These are phyloP conservation scores for Liposcelis brunnea DNA, from an alignment of 2,888 invertebrate genomes.

Conservation along the genomic window DNA sequence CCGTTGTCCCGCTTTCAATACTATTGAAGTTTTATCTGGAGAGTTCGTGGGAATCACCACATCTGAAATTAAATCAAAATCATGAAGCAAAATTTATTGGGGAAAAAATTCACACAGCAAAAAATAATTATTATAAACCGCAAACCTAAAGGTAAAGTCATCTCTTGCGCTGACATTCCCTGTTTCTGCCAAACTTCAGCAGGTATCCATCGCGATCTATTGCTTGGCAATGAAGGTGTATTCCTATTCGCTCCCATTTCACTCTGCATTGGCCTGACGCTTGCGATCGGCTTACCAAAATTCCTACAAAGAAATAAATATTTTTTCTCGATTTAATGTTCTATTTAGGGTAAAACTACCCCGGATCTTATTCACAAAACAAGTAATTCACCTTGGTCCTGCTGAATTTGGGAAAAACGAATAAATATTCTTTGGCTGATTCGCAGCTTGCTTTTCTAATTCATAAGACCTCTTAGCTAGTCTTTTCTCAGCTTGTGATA, in stretches of 20 bases:
- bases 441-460: conserved; percentile 74
- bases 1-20: conserved; percentile 82
- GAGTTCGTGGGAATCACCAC: conserved; percentile 87
- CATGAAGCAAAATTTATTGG: conserved; percentile 6
- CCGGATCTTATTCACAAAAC: too few species aligned
- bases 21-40: conserved; percentile 74
- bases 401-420: neutral
- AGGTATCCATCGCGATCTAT: conserved; percentile 48
- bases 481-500: conserved; percentile 84
- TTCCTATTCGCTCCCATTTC: conserved; percentile 23
- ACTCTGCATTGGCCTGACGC: conserved; percentile 68
- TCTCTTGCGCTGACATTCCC: conserved; percentile 90
- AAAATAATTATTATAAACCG: neutral
- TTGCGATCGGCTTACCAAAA: conserved; percentile 27
- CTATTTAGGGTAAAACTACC: too few species aligned
- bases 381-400: too few species aligned
- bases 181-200: conserved; percentile 84
- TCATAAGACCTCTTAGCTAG: conserved; percentile 87
- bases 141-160: conserved; percentile 70
- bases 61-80: conserved; percentile 32
- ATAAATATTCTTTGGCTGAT: conserved; percentile 27
- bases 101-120: neutral
- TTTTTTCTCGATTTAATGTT: too few species aligned
- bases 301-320: conserved; percentile 1
- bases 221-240: conserved; percentile 4